Base-by-base conservation (phyloP, 2,797 vertebrate species). In the Sebastiscus albofasciatus region DNA sequence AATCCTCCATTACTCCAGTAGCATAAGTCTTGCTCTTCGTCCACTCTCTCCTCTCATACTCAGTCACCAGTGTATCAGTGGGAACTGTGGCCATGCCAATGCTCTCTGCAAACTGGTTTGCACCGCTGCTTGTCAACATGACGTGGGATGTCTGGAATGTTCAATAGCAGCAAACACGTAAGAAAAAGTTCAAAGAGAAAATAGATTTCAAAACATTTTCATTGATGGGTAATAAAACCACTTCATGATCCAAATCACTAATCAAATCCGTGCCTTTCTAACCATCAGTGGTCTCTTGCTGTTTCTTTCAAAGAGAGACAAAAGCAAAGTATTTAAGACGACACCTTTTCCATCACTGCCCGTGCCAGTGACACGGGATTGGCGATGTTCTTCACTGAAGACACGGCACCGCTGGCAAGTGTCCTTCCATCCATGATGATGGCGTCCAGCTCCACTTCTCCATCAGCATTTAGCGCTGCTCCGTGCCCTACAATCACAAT, bases 381-480 rank as follows among this genome's bases (percentile, higher is more conserved):
- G 87, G 94, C 93, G 85, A 97, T 93, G 87, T 93, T 95, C 73
- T 92, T 94, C 49, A 92, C 93, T 67, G 91, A 95, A 61, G 90
- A 95, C 75, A 95, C 92, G 4, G 91, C 88, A 76, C 96, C 94
- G 77, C 91, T 75, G 72, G 83, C 91, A 70, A 96, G 91, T 27
- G 71, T 95, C 91, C 89, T 93, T 68, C 95, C 93, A 84, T 96
- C 96, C 94, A 92, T 96, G 90, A 96, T 94, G 74, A 96, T 81
- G 85, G 90, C 95, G 86, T 97, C 95, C 87, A 96, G 89, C 87
- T 96, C 91, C 84, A 95, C 90, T 62, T 92, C 93, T 87, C 94
- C 95, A 87, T 94, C 93, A 85, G 93, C 77, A 90, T 97, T 97
- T 72, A 95, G 83, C 29, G 86, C 87, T 85, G 95, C 78, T 33